These are phyloP conservation scores for Bos javanicus DNA, from an alignment of 2,113 vertebrate genomes.

Conservation along the genomic window DNA sequence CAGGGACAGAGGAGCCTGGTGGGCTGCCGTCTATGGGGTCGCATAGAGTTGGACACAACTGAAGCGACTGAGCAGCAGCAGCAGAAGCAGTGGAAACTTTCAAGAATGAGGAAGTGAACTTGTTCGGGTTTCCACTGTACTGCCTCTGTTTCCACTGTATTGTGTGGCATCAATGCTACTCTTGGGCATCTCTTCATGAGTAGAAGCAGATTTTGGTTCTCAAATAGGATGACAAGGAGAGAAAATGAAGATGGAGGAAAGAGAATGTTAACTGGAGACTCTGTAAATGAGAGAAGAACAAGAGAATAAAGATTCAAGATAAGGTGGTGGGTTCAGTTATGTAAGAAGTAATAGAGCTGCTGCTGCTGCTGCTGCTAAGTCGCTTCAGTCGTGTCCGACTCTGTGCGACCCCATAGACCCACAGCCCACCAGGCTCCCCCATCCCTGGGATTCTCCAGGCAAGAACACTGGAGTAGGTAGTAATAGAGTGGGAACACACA, in stretches of 20 bases:
- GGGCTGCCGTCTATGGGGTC: no score
- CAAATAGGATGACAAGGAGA: neutral
- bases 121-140: neutral
- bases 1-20: no score
- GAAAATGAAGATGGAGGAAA: neutral
- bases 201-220: neutral
- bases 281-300: neutral
- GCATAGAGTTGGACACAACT: no score
- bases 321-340: neutral
- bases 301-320: neutral
- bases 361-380: no score
- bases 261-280: neutral
- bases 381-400: no score
- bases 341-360: neutral
- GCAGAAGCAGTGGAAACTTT: neutral
- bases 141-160: neutral
- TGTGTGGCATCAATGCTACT: neutral
- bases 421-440: no score
- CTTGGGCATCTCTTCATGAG: neutral
- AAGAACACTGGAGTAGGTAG: no score
- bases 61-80: no score
- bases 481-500: neutral
- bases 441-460: no score
- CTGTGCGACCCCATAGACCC: no score
- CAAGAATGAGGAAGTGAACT: neutral